A percentile compares a stretch with the other conserved stretches of the same genome.
Evolutionary conservation across 2,113 vertebrate genomes (phyloP).

Genomic region (Cygnus atratus): DNA sequence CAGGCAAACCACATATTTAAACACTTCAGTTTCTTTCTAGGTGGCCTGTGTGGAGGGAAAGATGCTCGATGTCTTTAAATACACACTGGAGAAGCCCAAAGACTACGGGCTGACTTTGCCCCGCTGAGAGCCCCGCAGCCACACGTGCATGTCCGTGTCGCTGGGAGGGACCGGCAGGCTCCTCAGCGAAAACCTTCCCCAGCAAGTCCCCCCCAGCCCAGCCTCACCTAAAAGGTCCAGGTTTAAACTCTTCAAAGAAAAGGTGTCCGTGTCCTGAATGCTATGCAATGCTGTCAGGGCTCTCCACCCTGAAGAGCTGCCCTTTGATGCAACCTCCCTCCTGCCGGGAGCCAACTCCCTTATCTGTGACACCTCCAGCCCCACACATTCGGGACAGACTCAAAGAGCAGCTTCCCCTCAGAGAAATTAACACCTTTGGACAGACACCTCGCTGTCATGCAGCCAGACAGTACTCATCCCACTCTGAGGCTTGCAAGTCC

Average conservation of each 20-base stretch:
- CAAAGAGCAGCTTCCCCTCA: neutral
- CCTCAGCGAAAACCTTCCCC: neutral
- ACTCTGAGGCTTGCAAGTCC: neutral
- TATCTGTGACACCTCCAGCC: neutral
- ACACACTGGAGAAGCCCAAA: fast-evolving
- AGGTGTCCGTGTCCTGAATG: fast-evolving
- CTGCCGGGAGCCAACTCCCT: neutral
- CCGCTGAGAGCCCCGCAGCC: neutral
- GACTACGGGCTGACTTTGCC: neutral
- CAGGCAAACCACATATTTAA: fast-evolving
- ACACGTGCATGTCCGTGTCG: fast-evolving
- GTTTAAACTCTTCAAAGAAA: neutral
- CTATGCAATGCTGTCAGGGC: fast-evolving
- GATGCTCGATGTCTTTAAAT: fast-evolving
- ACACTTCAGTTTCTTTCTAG: neutral
- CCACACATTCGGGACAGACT: fast-evolving
- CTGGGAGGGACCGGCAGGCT: neutral
- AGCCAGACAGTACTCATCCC: neutral
- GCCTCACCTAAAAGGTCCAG: neutral
- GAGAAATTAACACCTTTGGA: fast-evolving
- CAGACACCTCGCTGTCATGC: neutral
- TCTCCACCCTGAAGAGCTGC: fast-evolving
- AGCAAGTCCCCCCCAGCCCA: neutral
- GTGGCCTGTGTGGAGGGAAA: neutral
- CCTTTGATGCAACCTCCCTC: neutral